These are phyloP conservation scores for Cyanoliseus patagonus DNA, from an alignment of 2,113 vertebrate species.

Conservation along the genomic window DNA sequence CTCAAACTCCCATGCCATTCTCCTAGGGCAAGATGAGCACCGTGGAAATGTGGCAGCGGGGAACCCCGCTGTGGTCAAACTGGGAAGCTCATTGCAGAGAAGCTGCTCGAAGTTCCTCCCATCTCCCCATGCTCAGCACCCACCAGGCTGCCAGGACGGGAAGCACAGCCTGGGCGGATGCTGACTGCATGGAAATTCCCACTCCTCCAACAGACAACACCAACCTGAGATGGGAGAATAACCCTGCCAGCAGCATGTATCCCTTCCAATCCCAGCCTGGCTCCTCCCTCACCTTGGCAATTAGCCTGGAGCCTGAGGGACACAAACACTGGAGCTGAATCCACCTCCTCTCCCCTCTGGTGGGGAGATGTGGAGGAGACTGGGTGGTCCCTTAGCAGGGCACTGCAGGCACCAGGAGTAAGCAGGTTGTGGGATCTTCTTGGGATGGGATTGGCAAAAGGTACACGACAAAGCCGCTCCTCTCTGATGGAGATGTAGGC, in stretches of 20 bases:
- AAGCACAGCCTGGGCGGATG: neutral
- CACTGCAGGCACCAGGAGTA: neutral
- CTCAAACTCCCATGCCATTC: neutral
- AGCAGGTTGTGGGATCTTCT: neutral
- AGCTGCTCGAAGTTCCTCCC: neutral
- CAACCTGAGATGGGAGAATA: neutral
- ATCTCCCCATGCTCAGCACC: too few relatives aligned
- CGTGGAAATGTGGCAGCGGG: accelerated
- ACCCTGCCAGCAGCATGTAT: accelerated
- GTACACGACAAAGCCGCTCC: neutral
- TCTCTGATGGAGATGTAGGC: neutral
- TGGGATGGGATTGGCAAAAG: neutral
- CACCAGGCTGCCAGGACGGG: neutral
- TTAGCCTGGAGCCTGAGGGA: neutral
- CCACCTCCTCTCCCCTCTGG: neutral
- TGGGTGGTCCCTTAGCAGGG: neutral
- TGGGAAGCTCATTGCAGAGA: neutral
- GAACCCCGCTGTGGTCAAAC: neutral
- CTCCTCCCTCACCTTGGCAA: neutral
- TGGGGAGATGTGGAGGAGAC: neutral
- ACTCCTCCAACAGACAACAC: neutral
- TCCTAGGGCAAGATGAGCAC: accelerated
- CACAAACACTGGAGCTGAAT: neutral
- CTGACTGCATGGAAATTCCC: neutral
- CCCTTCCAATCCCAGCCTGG: neutral